Percentiles rank a stretch among this genome's conserved stretches.
Evolutionary conservation across 2,113 vertebrate genomes (phyloP).

Genomic region (Salvelinus namaycush): DNA sequence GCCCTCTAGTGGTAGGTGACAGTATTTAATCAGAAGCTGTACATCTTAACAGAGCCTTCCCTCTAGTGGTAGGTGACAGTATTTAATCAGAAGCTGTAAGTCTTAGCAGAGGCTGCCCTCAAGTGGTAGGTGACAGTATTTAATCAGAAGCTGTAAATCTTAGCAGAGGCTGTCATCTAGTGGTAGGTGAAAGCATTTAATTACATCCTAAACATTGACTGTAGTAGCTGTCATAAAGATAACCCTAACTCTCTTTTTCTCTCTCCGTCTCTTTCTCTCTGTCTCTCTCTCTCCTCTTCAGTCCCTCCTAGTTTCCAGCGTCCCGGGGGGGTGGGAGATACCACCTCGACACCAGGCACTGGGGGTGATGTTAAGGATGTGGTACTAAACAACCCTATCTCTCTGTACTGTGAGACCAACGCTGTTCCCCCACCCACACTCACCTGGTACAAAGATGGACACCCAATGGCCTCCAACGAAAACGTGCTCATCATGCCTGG

Average conservation of each 20-base stretch:
- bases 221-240: too few species aligned
- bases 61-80: neutral
- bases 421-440: slow-evolving; percentile 91
- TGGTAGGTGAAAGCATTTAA: neutral
- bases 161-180: too few species aligned
- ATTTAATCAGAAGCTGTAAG: neutral
- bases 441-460: slow-evolving; percentile 92
- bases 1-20: neutral
- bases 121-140: too few species aligned
- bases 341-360: slow-evolving; percentile 58
- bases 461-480: slow-evolving; percentile 80
- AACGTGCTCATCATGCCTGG: slow-evolving; percentile 89
- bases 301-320: slow-evolving; percentile 92
- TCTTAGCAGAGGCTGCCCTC: too few species aligned
- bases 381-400: slow-evolving; percentile 89
- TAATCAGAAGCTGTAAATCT: too few species aligned
- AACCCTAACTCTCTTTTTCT: neutral
- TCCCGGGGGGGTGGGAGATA: slow-evolving; percentile 68
- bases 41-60: neutral
- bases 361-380: slow-evolving; percentile 81
- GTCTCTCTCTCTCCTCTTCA: slow-evolving; percentile 46
- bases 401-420: slow-evolving; percentile 90
- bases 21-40: neutral
- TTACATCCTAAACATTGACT: too few species aligned
- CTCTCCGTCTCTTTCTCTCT: neutral